Base-by-base conservation (phyloP, 2,888 invertebrate species). In the Abrostola triplasia region DNA sequence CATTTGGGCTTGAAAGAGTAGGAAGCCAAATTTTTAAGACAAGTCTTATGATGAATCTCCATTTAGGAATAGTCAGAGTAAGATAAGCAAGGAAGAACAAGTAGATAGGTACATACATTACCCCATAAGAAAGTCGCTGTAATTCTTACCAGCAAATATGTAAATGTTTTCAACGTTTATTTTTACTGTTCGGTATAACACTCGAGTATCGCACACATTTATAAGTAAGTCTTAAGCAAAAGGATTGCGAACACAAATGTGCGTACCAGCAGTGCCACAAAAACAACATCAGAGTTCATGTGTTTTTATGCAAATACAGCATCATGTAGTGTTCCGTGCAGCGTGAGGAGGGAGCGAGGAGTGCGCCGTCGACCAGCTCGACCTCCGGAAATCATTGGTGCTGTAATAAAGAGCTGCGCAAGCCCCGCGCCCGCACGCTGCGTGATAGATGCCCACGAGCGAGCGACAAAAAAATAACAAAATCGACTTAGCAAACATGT, bases 401-500 rank as follows among this genome's bases (percentile, higher is more conserved):
- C 85, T 79, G 86, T 91, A 93, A 93, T 93, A 93, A 93, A 93
- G 92, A 91, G 88, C 89, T 90, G 87, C 80, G 86, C 90, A 89
- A 91, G 92, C 92, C 91, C 92, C 91, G 92, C 92, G 93, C 82
- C 90, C 92, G 87, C 94, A 87, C 90, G 93, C 94, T 94, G 94
- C 75, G 94, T 93, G 94, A 94, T 93, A 91, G 93, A 94, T 94
- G 93, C 91, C 82, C 88, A 84, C 84, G 84, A 85, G 81, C 84
- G 85, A 89, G 84, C 92, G 90, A 92, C 92, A 93, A 93, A 93
- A 91, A 93, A 93, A 92, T 87, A 91, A 93, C 90, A 92, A 92
- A 92, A 92, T 92, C 92, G 93, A 91, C 93, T 93, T 92, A 93
- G 93, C 92, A 91, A 92, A 92, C 93, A 94, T 93, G 93, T 93